Percentiles rank a stretch among this genome's conserved stretches.
These are phyloP conservation scores for Dryadula phaetusa DNA, from an alignment of 2,888 invertebrate species.

Conservation along the genomic window DNA sequence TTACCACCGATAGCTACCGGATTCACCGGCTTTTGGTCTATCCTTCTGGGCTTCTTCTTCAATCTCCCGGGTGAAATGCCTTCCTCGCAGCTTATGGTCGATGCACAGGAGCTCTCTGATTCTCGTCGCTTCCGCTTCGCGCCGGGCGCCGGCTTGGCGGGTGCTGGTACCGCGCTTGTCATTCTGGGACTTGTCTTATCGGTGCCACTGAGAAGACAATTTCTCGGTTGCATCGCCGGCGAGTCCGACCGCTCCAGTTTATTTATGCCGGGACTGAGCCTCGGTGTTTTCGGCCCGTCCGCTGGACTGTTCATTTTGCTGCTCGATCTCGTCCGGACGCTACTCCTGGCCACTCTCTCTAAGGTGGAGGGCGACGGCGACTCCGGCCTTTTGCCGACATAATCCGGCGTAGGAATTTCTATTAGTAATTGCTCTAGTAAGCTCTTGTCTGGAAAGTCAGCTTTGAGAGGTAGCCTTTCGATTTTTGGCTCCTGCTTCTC, in stretches of 20 bases:
- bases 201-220: conserved; percentile 67
- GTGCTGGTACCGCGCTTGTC: conserved; percentile 47
- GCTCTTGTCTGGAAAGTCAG: conserved; percentile 84
- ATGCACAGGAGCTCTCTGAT: conserved; percentile 89
- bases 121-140: conserved; percentile 91
- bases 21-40: conserved; percentile 73
- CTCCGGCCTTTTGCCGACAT: conserved; percentile 76
- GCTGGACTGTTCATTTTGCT: conserved; percentile 88
- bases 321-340: conserved; percentile 87
- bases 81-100: conserved; percentile 86
- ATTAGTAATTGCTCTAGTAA: conserved; percentile 91
- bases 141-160: conserved; percentile 56
- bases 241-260: conserved; percentile 68
- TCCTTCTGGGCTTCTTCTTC: conserved; percentile 70
- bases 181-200: conserved; percentile 69
- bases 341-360: conserved; percentile 76
- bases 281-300: conserved; percentile 76
- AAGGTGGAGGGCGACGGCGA: conserved; percentile 78
- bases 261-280: conserved; percentile 71
- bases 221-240: conserved; percentile 63
- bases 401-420: conserved; percentile 89
- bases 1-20: conserved; percentile 78
- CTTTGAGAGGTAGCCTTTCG: conserved; percentile 73
- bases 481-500: conserved; percentile 57
- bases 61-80: conserved; percentile 69